Conservation (phyloP, 2,797 vertebrate species). For the Ctenopoma kingsleyae region DNA sequence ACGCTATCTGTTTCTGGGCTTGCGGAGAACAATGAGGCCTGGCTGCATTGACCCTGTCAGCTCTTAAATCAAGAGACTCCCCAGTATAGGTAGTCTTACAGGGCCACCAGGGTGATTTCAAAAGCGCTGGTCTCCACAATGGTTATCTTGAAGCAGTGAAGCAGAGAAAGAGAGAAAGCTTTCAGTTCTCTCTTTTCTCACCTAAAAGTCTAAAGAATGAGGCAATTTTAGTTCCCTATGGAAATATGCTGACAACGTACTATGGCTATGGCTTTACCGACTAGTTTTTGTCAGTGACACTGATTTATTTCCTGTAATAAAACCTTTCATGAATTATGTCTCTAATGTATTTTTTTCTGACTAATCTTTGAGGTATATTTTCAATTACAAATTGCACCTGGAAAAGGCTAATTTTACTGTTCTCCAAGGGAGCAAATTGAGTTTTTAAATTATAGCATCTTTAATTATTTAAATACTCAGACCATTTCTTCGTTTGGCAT, state of each 20-base stretch:
- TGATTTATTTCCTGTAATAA: conserved; percentile 56
- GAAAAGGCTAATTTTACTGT: conserved; percentile 18
- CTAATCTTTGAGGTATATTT: conserved; percentile 49
- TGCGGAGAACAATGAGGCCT: conserved; percentile 45
- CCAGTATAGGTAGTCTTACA: conserved; percentile 67
- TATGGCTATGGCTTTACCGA: conserved; percentile 26
- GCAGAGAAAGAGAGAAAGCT: conserved; percentile 66
- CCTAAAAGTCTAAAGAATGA: conserved; percentile 54
- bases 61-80: conserved; percentile 70
- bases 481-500: conserved; percentile 63
- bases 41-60: conserved; percentile 56
- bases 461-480: conserved; percentile 73
- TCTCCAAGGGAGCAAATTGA: conserved; percentile 31
- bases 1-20: conserved; percentile 30
- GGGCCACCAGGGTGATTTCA: conserved; percentile 68
- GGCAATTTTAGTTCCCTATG: conserved; percentile 50
- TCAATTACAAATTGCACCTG: conserved; percentile 45
- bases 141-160: conserved; percentile 75
- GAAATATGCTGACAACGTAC: conserved; percentile 48
- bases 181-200: conserved; percentile 66
- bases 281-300: conserved; percentile 24
- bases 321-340: conserved; percentile 49
- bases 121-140: conserved; percentile 64
- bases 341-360: conserved; percentile 46
- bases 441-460: conserved; percentile 37